A percentile compares a stretch with the other conserved stretches of the same genome.
These are phyloP conservation scores for Chaetura pelagica DNA, from an alignment of 2,113 vertebrate genomes.

Conservation along the genomic window DNA sequence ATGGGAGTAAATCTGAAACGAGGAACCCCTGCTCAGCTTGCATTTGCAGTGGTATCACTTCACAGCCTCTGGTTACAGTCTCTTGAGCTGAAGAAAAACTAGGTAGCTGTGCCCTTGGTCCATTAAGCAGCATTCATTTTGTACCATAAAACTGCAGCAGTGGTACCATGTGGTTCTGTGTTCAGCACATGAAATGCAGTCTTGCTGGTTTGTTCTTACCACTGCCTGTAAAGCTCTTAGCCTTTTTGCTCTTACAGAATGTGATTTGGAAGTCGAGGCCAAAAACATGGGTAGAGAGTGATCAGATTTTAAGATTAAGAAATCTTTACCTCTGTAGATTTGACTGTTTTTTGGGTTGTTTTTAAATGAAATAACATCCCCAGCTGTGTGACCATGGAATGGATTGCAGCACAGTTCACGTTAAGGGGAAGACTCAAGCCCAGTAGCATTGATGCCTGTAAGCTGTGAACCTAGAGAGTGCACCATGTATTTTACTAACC, in stretches of 20 bases:
- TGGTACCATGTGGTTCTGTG: neutral
- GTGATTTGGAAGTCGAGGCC: neutral
- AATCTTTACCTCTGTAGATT: neutral
- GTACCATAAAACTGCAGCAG: no score
- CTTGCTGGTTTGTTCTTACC: neutral
- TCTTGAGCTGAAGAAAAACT: neutral
- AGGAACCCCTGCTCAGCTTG: neutral
- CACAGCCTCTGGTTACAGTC: conserved; percentile 16
- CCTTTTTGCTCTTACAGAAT: neutral
- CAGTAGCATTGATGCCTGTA: neutral
- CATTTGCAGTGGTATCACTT: neutral
- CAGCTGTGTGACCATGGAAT: neutral
- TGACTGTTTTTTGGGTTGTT: neutral
- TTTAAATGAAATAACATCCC: neutral
- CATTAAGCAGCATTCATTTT: neutral
- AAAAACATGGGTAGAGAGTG: neutral
- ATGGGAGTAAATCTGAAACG: neutral
- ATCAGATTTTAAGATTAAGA: neutral
- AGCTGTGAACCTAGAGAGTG: neutral
- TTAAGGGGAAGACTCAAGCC: neutral
- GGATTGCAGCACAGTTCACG: neutral
- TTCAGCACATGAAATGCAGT: neutral
- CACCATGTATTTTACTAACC: accelerated
- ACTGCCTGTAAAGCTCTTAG: neutral
- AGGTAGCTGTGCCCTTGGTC: neutral